Base-by-base conservation (phyloP, 2,888 invertebrate species). In the Mayetiola destructor region DNA sequence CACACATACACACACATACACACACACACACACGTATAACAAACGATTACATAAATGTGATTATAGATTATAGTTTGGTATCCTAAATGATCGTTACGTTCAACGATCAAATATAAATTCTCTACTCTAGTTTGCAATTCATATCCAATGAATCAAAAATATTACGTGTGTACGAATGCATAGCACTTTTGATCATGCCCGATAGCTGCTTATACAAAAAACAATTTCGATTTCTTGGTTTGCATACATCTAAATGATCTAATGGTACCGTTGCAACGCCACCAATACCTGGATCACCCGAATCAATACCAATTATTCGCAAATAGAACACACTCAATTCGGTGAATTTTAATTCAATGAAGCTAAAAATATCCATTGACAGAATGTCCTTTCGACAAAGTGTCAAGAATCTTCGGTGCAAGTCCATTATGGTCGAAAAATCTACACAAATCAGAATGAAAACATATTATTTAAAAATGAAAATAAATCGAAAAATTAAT, bases 221-320 rank as follows among this genome's bases (percentile, higher is more conserved):
- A 63, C 85, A 85, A 54, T 75, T 71, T 23, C 84, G 74, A 63
- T 81, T 81, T 39, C 82, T 76, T 0, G 90, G 90, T 68, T 92
- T 92, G 73, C 91, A 91, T 59, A 90, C 86, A 69, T 88, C 85
- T 40, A 89, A 72, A 72, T 92, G 91, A 70, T 90, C 86, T 56
- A 87, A 75, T 0, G 82, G 80, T 14, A 90, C 80, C 21, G 83
- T 82, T 63, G 81, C 80, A 57, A 85, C 78, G 21, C 81, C 78
- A 1, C 90, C 91, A 58, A 87, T 77, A 14, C 86, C 87, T 0
- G 87, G 85, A 76, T 91, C 86, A 64, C 86, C 86, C 1, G 88
- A 88, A 63, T 86, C 83, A 12, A 79, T 78, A 58, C 85, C 81
- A 55, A 90, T 88, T 62, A 90, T 84, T 61, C 83, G 75, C 36